These are phyloP conservation scores for Agonopterix alstromeriana DNA, from an alignment of 2,888 invertebrate species.

Conservation along the genomic window DNA sequence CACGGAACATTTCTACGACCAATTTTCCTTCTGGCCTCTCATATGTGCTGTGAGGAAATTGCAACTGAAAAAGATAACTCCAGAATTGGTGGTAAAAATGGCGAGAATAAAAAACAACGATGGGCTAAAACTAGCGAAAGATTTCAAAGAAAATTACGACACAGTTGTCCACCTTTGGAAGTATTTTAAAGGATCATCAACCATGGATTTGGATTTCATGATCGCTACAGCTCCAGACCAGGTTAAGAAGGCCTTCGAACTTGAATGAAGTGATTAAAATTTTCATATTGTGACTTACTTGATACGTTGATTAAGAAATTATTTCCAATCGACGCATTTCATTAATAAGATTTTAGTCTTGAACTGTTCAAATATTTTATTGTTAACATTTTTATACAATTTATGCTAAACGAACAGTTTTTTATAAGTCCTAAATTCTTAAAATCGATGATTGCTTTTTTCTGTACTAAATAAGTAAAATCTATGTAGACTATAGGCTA, in stretches of 20 bases:
- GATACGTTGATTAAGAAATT: too few relatives aligned
- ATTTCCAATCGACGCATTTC: too few relatives aligned
- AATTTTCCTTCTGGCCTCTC: slow-evolving; percentile 39
- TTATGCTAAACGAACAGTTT: too few relatives aligned
- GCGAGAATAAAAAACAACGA: slow-evolving; percentile 37
- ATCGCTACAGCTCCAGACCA: slow-evolving; percentile 17
- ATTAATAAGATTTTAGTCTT: too few relatives aligned
- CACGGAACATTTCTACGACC: slow-evolving; percentile 37
- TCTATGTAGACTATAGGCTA: too few relatives aligned
- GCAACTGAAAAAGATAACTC: slow-evolving; percentile 35
- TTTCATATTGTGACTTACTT: too few relatives aligned
- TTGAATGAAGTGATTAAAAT: slow-evolving; percentile 6
- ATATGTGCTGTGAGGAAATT: slow-evolving; percentile 40
- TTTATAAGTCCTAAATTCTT: too few relatives aligned
- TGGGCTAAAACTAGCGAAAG: slow-evolving; percentile 26
- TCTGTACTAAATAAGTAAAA: too few relatives aligned
- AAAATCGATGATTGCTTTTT: too few relatives aligned
- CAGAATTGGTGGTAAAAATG: slow-evolving; percentile 32
- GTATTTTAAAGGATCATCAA: slow-evolving; percentile 22
- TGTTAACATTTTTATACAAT: too few relatives aligned
- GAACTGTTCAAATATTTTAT: too few relatives aligned
- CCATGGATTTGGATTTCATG: slow-evolving; percentile 16
- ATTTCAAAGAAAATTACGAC: slow-evolving; percentile 22
- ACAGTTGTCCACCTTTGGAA: slow-evolving; percentile 26
- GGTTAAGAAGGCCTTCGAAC: slow-evolving; percentile 15